Conservation (phyloP, 2,888 invertebrate species). For the Zootermopsis nevadensis region DNA sequence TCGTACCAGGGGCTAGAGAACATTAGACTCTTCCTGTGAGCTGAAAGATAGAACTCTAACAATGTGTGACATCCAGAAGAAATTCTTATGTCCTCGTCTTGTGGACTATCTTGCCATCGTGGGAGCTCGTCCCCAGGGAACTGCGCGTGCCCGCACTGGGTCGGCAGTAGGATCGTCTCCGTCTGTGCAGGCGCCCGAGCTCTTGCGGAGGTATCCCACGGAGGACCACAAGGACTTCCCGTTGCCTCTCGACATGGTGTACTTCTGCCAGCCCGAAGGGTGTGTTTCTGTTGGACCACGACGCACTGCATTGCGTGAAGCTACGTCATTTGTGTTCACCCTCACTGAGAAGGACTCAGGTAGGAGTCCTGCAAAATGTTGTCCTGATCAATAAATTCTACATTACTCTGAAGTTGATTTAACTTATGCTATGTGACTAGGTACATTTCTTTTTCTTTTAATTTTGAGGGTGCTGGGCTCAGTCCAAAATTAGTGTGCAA, state of each 20-base stretch:
- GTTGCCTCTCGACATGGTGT: slow-evolving; percentile 97
- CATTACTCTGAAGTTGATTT: too few relatives aligned
- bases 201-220: slow-evolving; percentile 93
- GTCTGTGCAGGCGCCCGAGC: slow-evolving; percentile 84
- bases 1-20: background rate
- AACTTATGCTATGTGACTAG: too few relatives aligned
- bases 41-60: background rate
- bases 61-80: slow-evolving; percentile 74
- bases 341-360: slow-evolving; percentile 99
- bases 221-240: slow-evolving; percentile 98
- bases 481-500: too few relatives aligned
- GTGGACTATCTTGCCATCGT: slow-evolving; percentile 98
- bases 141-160: slow-evolving; percentile 74
- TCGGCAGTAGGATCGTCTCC: slow-evolving; percentile 64
- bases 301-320: slow-evolving; percentile 85
- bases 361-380: slow-evolving; percentile 57
- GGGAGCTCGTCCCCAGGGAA: slow-evolving; percentile 82
- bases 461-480: too few relatives aligned
- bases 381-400: too few relatives aligned
- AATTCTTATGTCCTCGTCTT: slow-evolving; percentile 85
- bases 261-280: slow-evolving; percentile 99
- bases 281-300: slow-evolving; percentile 93
- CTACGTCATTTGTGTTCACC: slow-evolving; percentile 97
- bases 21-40: background rate
- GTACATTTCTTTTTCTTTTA: too few relatives aligned